Base-by-base conservation (phyloP, 1,140 invertebrate species). In the Palaemon carinicauda region DNA sequence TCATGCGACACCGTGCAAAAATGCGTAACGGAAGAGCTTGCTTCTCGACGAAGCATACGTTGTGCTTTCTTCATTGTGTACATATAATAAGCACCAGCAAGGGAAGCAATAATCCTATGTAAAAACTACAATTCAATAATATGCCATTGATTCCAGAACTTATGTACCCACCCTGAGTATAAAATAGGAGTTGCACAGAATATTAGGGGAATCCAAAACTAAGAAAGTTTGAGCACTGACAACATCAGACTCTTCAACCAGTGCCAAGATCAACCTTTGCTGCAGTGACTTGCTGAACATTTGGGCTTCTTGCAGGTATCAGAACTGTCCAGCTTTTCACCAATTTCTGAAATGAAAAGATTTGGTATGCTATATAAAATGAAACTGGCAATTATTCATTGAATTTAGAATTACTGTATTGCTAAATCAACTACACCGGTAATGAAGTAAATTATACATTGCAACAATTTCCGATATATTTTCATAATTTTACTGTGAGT, bases 271-370 rank as follows among this genome's bases (percentile, higher is more conserved):
- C 29, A 69, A 27, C 65, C 24, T 31, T 69, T 69, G 65, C 24
- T 69, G 65, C 65, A 69, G n/a, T 69, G 65, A 14, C 65, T 21
- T 21, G 65, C 15, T 24, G 60, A 50, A 86, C 84, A 86, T 51
- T 86, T 86, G 77, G 77, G n/a, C n/a, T 74, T 86, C 29, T 79
- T 79, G 21, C 31, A 51, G n/a, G 50, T 27, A 33, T 86, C 84
- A 80, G 24, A 78, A 14, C 60, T 50, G 52, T 86, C 84, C 77
- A 86, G 24, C 27, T 56, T 71, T n/a, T 80, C 77, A 50, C 84
- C 84, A 53, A 86, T 86, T 73, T 80, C 84, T 86, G 65, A 52
- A 33, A 41, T 27, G 31, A 65, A 12, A 19, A 60, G 12, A 56
- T 31, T 9, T 10, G 41, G 24, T 19, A 19, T 24, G 52, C 7